Evolutionary conservation across 1,140 invertebrate genomes (phyloP).

Genomic region (Holcopasites calliopsidis): DNA sequence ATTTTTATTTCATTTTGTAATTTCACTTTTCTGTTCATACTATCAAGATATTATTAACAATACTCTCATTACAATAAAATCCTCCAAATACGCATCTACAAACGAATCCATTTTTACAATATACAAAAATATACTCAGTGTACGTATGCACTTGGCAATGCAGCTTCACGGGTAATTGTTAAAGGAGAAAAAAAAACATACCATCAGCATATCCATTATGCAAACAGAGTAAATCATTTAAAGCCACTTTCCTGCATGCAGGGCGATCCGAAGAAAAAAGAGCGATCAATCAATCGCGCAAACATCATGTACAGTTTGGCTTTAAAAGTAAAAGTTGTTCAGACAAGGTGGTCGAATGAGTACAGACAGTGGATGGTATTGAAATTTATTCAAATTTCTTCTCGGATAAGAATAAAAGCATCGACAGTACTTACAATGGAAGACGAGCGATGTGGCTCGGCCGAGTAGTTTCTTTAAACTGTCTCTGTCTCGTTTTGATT

Average conservation of each 20-base stretch:
- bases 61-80: too few relatives aligned
- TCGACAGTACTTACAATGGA: background rate
- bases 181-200: too few relatives aligned
- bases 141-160: too few relatives aligned
- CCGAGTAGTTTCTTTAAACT: conserved; percentile 31
- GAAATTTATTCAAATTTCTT: conserved; percentile 15
- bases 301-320: conserved; percentile 3
- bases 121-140: too few relatives aligned
- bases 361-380: background rate
- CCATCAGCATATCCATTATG: too few relatives aligned
- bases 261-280: background rate
- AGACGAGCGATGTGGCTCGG: background rate
- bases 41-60: too few relatives aligned
- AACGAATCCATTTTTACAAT: too few relatives aligned
- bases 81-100: too few relatives aligned
- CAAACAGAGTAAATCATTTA: too few relatives aligned
- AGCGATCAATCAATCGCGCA: background rate
- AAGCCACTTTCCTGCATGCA: background rate
- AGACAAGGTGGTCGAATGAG: background rate
- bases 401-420: background rate
- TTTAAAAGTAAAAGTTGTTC: conserved; percentile 11
- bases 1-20: too few relatives aligned
- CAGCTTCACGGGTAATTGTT: too few relatives aligned
- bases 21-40: too few relatives aligned
- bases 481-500: conserved; percentile 56